Evolutionary conservation across 1,140 invertebrate species (phyloP).

Genomic region (Bombus sibiricus): DNA sequence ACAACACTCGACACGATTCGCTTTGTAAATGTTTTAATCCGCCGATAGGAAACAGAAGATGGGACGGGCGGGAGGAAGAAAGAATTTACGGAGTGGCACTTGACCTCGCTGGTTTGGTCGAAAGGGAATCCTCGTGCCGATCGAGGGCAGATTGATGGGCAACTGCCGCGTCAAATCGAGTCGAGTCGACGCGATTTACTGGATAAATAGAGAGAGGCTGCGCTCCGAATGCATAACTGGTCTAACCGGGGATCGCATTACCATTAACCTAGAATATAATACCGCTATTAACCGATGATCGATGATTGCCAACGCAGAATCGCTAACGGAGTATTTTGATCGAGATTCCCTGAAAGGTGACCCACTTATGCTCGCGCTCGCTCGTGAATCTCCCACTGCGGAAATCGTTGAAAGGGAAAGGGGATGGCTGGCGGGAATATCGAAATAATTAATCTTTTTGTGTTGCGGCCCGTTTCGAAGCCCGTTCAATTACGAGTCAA

Average conservation of each 20-base stretch:
- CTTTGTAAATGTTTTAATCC: slow-evolving; percentile 19
- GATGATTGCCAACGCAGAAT: slow-evolving; percentile 5
- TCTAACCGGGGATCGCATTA: slow-evolving; percentile 25
- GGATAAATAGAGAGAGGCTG: slow-evolving; percentile 20
- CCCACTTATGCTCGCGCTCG: slow-evolving; percentile 11
- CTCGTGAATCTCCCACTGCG: slow-evolving; percentile 2
- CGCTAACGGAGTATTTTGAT: slow-evolving; percentile 18
- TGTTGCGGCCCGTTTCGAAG: background rate
- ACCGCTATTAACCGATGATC: slow-evolving; percentile 48
- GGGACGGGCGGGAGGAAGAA: background rate
- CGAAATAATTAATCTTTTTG: slow-evolving; percentile 42
- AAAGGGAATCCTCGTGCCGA: slow-evolving; percentile 7
- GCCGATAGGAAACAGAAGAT: background rate
- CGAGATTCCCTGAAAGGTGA: slow-evolving; percentile 45
- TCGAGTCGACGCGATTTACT: background rate
- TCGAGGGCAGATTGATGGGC: slow-evolving; percentile 13
- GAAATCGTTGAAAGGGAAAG: slow-evolving; percentile 55
- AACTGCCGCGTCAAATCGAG: background rate
- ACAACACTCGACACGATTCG: slow-evolving; percentile 38
- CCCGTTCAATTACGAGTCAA: background rate
- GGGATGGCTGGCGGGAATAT: slow-evolving; percentile 16
- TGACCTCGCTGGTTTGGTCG: slow-evolving; percentile 13
- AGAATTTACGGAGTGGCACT: slow-evolving; percentile 17
- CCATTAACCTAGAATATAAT: slow-evolving; percentile 52
- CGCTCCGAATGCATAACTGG: slow-evolving; percentile 41